Percentiles rank a stretch among this genome's conserved stretches.
Evolutionary conservation across 1,140 invertebrate genomes (phyloP).

Genomic region (Aphelinus certus): DNA sequence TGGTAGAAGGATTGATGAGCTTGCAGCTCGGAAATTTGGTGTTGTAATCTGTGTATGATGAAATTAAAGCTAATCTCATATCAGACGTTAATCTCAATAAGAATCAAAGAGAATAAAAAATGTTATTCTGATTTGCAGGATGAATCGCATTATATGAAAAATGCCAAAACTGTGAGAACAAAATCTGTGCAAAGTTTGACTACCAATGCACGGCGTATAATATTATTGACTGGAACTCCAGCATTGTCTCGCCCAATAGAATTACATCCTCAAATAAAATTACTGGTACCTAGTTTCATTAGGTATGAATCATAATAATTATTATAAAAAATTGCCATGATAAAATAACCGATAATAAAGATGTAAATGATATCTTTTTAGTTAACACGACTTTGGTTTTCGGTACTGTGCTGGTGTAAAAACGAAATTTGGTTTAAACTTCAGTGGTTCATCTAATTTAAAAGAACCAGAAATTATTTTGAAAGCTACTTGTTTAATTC

Average conservation of each 20-base stretch:
- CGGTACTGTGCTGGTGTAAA: constrained; percentile 87
- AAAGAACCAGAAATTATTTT: constrained; percentile 83
- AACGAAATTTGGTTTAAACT: constrained; percentile 85
- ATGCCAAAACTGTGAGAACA: constrained; percentile 80
- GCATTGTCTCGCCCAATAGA: constrained; percentile 91
- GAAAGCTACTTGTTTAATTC: constrained; percentile 79
- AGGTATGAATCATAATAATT: constrained; percentile 47
- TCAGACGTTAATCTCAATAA: constrained; percentile 5
- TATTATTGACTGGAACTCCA: constrained; percentile 93
- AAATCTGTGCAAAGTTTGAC: constrained; percentile 75
- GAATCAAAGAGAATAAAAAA: too few species aligned
- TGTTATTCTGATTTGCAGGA: constrained; percentile 66
- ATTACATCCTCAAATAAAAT: constrained; percentile 84
- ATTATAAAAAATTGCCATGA: constrained; percentile 13
- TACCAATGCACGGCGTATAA: constrained; percentile 72
- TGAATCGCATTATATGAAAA: constrained; percentile 87
- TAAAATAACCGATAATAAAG: constrained; percentile 6
- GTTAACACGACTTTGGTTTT: constrained; percentile 66
- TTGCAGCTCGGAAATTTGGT: constrained; percentile 74
- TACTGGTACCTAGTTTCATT: constrained; percentile 71
- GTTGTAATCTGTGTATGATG: constrained; percentile 79
- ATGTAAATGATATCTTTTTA: constrained; percentile 41
- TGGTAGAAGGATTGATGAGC: constrained; percentile 68
- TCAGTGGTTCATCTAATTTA: constrained; percentile 82
- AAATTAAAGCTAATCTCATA: constrained; percentile 18